Evolutionary conservation across 2,888 invertebrate genomes (phyloP), one percentile per base, ranked within the genome.

Genomic region (Plebejus melissa): DNA sequence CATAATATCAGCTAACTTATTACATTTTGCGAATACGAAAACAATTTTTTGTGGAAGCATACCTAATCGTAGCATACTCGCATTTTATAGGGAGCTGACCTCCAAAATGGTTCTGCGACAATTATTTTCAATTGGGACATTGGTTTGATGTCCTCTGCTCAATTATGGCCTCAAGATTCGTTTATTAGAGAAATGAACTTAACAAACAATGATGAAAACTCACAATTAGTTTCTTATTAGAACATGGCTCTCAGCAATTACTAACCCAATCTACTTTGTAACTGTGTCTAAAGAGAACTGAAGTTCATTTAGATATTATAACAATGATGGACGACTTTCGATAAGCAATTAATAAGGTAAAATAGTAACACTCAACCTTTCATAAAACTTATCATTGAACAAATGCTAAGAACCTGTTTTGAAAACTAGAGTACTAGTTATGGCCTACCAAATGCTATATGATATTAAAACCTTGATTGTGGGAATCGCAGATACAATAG

Each of bases 41-140:
- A 79, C 77, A 72, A 16, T 79, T 78, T 78, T 77, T 74, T 74
- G 65, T 74, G 76, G 32, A 50, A 11, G 58, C 38, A 54, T 58
- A 60, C 60, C 28, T 57, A 32, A 54, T 76, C 50, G 69, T 57
- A 38, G 38, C 41, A 38, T 16, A 50, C 41, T 74, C 77, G 78
- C 75, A 65, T 77, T 80, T 81, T 82, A 81, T 80, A 81, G 75
- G 76, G n/a, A 79, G 69, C 69, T 83, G 86, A 85, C 83, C 85
- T 86, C 83, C 82, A 85, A 81, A 82, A 83, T 82, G 83, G 83
- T 88, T 87, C 84, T 85, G 82, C 82, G 77, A 82, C 86, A 87
- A 89, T 89, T 89, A 87, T 85, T 82, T 79, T 81, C 89, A 89
- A 90, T 90, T 90, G 87, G 81, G 83, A 82, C 79, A 81, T 84